Conservation (phyloP, 2,797 vertebrate species). For the Chaetophractus vellerosus region DNA sequence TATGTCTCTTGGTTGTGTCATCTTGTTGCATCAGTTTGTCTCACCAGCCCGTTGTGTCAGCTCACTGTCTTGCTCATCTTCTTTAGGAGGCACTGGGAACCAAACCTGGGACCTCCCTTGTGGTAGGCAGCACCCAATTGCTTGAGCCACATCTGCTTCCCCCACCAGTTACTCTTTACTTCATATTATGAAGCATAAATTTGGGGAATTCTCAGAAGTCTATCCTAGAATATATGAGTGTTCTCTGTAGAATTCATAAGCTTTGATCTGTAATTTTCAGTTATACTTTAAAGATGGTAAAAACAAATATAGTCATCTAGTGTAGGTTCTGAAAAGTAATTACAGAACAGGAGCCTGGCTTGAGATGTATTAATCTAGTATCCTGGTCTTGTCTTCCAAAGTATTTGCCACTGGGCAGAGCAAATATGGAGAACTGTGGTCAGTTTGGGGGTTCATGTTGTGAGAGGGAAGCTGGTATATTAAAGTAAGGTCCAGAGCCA, state of each 20-base stretch:
- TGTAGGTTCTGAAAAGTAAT: conserved; percentile 7
- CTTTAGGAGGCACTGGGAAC: too few species aligned
- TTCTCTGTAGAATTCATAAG: neutral
- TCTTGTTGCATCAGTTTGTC: too few species aligned
- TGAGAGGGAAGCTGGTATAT: neutral
- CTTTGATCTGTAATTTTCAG: neutral
- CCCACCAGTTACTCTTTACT: neutral
- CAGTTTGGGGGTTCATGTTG: neutral
- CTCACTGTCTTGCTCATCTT: too few species aligned
- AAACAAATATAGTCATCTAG: neutral
- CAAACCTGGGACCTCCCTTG: too few species aligned
- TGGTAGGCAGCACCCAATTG: too few species aligned
- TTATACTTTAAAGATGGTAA: neutral
- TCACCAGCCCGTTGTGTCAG: too few species aligned
- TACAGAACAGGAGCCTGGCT: neutral
- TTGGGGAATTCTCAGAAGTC: neutral
- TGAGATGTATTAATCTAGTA: neutral
- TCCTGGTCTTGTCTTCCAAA: neutral
- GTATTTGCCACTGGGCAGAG: neutral
- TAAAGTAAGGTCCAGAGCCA: neutral
- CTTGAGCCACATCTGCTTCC: too few species aligned
- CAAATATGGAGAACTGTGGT: neutral
- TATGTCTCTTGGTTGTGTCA: too few species aligned
- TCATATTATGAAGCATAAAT: neutral
- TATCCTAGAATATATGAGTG: neutral